Conservation (phyloP, 2,113 vertebrate species). For the Nycticryphes semicollaris region DNA sequence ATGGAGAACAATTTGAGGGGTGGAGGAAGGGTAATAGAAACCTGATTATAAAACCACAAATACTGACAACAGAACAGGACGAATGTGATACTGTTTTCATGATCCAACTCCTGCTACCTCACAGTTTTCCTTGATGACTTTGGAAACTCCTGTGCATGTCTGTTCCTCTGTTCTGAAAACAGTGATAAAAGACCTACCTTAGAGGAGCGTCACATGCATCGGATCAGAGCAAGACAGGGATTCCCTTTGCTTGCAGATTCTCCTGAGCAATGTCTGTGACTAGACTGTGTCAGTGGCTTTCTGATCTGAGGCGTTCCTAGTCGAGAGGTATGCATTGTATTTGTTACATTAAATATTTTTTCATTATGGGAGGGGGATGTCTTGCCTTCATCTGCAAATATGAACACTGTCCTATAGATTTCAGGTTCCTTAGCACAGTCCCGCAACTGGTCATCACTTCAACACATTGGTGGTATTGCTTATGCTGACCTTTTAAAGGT, state of each 20-base stretch:
- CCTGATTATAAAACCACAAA: not conserved
- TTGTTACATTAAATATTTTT: not conserved
- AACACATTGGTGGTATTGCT: rapidly evolving
- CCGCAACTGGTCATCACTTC: not conserved
- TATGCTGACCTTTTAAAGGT: not conserved
- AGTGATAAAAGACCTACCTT: not conserved
- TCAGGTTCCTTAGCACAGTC: not conserved
- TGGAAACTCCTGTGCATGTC: not conserved
- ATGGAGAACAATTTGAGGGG: not conserved
- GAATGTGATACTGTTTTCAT: not conserved
- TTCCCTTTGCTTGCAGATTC: not conserved
- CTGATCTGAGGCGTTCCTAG: not conserved
- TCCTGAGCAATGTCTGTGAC: not conserved
- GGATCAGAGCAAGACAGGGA: not conserved
- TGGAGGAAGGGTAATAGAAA: rapidly evolving
- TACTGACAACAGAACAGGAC: not conserved
- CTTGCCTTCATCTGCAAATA: not conserved
- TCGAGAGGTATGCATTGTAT: not conserved
- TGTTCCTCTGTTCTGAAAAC: not conserved
- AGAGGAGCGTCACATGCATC: not conserved
- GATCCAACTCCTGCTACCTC: not conserved
- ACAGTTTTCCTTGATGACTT: not conserved
- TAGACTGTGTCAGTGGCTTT: not conserved
- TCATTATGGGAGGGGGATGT: not conserved
- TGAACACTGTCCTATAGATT: not conserved